Evolutionary conservation across 2,888 invertebrate species (phyloP), one percentile per base, ranked within the genome.

Genomic region (Stenchaetothrips biformis): DNA sequence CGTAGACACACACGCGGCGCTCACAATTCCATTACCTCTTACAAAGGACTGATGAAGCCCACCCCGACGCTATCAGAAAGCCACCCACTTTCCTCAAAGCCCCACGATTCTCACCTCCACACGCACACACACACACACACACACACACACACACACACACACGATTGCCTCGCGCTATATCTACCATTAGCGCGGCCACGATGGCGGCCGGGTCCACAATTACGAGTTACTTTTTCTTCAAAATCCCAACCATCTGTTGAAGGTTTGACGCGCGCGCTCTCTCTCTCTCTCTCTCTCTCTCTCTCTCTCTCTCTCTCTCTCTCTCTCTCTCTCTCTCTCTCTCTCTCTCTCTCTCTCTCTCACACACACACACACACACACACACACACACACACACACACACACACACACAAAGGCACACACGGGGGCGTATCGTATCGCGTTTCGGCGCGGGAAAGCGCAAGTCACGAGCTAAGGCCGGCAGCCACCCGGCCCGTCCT

Each of bases 231-330:
- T 37, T 37, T 37, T 37, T 37, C 37, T 37, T 37, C 37, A 37
- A 37, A 37, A 37, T 37, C 37, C 37, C 37, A 37, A 37, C 37
- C 37, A 37, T 37, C 37, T 37, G 37, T 37, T 37, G 37, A 37
- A 37, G 37, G 37, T 4, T 37, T 37, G 37, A 37, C 37, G 37
- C 37, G 37, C 59, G 11, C 53, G 11, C 53, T 8, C 53, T 53
- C 53, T 53, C 53, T 53, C 53, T 53, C 53, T 53, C 53, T 53
- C 53, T 53, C 53, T 53, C 53, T 53, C 53, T 53, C 53, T 53
- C 53, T 53, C 53, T 53, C 53, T 53, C 53, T 53, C 53, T 8
- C 6, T 53, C 2, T 53, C 6, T 11, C 18, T 53, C 53, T 53
- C 53, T 53, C 53, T 8, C 53, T 53, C 53, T 2, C 8, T 53